Percentiles rank a stretch among this genome's conserved stretches.
Conservation (phyloP, 2,113 vertebrate species). For the Tauraco erythrolophus region DNA sequence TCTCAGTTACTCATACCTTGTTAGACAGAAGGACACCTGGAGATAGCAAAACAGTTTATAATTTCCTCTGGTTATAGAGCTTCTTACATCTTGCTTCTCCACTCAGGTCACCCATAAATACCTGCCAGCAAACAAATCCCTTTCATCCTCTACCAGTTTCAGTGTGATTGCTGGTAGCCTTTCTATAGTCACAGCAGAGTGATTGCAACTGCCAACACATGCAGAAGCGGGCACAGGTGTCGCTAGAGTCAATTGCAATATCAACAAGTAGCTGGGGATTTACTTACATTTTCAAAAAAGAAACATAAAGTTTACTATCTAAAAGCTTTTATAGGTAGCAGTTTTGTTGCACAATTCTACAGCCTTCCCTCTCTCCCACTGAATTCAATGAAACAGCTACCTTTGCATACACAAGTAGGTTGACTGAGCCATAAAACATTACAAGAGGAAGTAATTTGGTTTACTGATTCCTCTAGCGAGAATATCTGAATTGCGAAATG, state of each 20-base stretch:
- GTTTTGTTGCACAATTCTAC: not conserved
- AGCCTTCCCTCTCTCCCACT: not conserved
- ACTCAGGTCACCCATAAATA: rapidly evolving
- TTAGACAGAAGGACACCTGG: not conserved
- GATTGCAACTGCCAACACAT: not conserved
- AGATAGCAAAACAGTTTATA: rapidly evolving
- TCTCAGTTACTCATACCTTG: not conserved
- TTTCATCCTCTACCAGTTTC: not conserved
- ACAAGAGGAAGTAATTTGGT: slow-evolving; percentile 25
- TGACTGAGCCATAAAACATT: not conserved
- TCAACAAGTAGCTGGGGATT: not conserved
- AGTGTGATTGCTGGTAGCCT: not conserved
- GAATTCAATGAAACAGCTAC: not conserved
- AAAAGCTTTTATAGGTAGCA: not conserved
- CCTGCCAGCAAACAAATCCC: not conserved
- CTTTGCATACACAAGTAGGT: not conserved
- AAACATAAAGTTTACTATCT: not conserved
- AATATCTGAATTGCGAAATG: not conserved
- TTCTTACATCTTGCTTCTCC: rapidly evolving
- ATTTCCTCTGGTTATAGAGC: rapidly evolving
- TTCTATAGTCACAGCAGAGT: not conserved
- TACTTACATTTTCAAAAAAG: not conserved
- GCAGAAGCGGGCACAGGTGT: not conserved
- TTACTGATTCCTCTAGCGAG: not conserved
- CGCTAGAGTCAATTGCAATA: not conserved